These are phyloP conservation scores for Schrankia costaestrigalis DNA, from an alignment of 2,888 invertebrate species.

Conservation along the genomic window DNA sequence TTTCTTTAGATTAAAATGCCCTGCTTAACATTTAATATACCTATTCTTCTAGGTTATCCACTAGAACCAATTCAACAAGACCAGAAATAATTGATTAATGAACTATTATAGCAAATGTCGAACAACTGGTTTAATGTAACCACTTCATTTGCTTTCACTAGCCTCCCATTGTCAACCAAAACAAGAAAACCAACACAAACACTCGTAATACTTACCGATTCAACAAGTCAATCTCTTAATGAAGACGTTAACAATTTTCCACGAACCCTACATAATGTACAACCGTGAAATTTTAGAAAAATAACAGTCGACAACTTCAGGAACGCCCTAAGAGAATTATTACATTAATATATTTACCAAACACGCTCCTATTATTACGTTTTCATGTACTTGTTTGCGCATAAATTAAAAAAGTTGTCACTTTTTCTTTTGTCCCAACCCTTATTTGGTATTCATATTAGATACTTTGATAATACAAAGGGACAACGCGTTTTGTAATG, in stretches of 20 bases:
- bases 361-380: slow-evolving; percentile 78
- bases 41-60: too few species aligned
- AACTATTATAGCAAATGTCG: too few species aligned
- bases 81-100: too few species aligned
- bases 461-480: slow-evolving; percentile 78
- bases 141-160: slow-evolving; percentile 42
- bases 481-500: slow-evolving; percentile 67
- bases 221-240: too few species aligned
- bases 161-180: slow-evolving; percentile 37
- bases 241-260: slow-evolving; percentile 70
- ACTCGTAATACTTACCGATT: too few species aligned
- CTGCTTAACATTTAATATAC: too few species aligned
- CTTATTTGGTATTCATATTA: slow-evolving; percentile 81
- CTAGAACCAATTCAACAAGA: too few species aligned
- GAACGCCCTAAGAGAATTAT: slow-evolving; percentile 71
- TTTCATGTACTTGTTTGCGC: slow-evolving; percentile 78
- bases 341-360: slow-evolving; percentile 79
- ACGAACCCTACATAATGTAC: slow-evolving; percentile 64
- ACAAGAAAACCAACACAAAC: slow-evolving; percentile 25
- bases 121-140: slow-evolving; percentile 11
- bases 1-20: too few species aligned
- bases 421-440: slow-evolving; percentile 78
- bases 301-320: slow-evolving; percentile 56
- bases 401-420: slow-evolving; percentile 79
- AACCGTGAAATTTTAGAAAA: slow-evolving; percentile 78